Conservation (phyloP, 2,888 invertebrate genomes). For the Eulithis prunata region DNA sequence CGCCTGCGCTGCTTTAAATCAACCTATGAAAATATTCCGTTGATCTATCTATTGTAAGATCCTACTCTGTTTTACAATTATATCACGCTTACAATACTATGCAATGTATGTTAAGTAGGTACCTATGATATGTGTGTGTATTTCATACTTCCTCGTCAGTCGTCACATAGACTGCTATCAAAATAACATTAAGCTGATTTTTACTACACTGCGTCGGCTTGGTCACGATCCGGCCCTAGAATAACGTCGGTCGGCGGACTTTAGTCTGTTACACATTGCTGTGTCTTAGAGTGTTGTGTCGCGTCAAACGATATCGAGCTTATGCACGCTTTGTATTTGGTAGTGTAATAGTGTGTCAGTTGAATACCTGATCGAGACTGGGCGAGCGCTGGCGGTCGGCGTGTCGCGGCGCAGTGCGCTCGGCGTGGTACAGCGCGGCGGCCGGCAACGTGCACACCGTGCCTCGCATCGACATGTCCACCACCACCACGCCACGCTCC, state of each 20-base stretch:
- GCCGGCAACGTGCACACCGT: slow-evolving; percentile 95
- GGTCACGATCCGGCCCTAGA: too few species aligned
- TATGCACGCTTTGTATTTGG: too few species aligned
- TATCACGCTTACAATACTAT: background rate
- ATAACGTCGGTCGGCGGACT: too few species aligned
- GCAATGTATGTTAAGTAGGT: background rate
- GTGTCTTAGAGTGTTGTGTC: too few species aligned
- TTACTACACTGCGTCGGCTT: too few species aligned
- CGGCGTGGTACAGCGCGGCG: slow-evolving; percentile 95
- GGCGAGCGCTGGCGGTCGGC: slow-evolving; percentile 91
- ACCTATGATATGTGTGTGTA: slow-evolving; percentile 3
- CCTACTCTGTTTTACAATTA: background rate
- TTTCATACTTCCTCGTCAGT: background rate
- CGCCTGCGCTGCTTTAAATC: slow-evolving; percentile 2
- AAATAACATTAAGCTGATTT: background rate
- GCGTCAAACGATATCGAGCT: too few species aligned
- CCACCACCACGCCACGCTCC: slow-evolving; percentile 97
- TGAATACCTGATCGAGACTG: slow-evolving; percentile 92
- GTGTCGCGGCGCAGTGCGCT: slow-evolving; percentile 87
- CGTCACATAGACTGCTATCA: background rate
- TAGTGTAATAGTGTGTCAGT: background rate
- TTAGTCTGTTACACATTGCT: too few species aligned
- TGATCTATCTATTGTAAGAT: background rate
- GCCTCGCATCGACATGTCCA: slow-evolving; percentile 96
- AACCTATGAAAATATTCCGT: background rate